Conservation (phyloP, 2,113 vertebrate genomes). For the Chlorocebus sabaeus region DNA sequence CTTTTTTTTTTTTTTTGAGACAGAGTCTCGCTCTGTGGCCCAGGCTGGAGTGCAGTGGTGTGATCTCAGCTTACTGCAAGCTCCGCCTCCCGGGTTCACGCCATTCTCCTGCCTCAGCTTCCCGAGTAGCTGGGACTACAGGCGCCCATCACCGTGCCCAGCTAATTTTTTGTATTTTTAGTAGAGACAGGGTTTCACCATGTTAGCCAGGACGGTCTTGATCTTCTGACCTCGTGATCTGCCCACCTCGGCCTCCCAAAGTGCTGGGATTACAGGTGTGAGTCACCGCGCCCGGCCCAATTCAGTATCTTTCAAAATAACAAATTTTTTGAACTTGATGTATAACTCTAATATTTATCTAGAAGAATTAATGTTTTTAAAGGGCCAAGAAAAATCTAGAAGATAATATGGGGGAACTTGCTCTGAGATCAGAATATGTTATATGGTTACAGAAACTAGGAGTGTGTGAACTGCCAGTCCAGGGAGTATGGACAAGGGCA, state of each 20-base stretch:
- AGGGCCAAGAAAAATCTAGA: neutral
- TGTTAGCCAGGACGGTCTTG: too few relatives aligned
- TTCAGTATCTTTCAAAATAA: neutral
- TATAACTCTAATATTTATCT: neutral
- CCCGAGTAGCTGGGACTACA: too few relatives aligned
- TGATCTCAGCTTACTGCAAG: too few relatives aligned
- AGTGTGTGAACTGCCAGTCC: neutral
- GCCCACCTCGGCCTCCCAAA: too few relatives aligned
- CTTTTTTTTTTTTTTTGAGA: too few relatives aligned
- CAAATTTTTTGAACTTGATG: neutral
- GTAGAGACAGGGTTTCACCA: too few relatives aligned
- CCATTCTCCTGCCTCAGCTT: too few relatives aligned
- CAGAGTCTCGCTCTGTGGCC: too few relatives aligned
- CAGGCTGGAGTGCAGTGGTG: too few relatives aligned
- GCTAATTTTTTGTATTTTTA: too few relatives aligned
- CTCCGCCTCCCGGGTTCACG: accelerated
- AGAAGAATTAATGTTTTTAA: neutral
- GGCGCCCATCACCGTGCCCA: accelerated
- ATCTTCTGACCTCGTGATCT: too few relatives aligned
- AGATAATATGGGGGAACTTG: neutral
- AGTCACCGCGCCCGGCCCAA: neutral
- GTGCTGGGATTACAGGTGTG: too few relatives aligned
- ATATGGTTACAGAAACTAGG: neutral
- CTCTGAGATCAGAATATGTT: neutral
- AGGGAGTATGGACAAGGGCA: neutral